Base-by-base conservation (phyloP, 1,140 invertebrate genomes). In the Orius laevigatus region DNA sequence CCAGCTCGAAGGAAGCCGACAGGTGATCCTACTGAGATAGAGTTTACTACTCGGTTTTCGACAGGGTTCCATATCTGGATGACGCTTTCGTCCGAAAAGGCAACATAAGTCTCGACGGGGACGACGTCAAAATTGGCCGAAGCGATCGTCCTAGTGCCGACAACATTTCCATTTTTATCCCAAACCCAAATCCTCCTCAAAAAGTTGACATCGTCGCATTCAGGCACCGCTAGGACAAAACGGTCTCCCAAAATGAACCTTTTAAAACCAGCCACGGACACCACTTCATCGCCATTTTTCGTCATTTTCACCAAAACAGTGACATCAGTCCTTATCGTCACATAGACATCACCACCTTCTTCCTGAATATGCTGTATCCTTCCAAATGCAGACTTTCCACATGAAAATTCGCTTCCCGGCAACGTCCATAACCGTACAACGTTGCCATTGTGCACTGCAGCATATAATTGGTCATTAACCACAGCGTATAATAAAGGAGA, bases 131-230 rank as follows among this genome's bases (percentile, higher is more conserved):
- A 42, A 18, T 16, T 16, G 3, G 12, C 3, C 3, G 25, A 4
- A 4, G 25, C 25, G 3, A 42, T 42, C 12, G 40, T 42, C 5
- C 15, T 14, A 4, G 40, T 42, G 2, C 12, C 40, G 40, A 42
- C 4, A 11, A 18, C 12, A 4, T 19, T 16, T 5, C 12, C 10
- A 11, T 19, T 19, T 42, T 42, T 42, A 5, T 42, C 11, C 10
- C 18, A 42, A 15, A 42, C 40, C 40, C 40, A 42, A 42, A 42
- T 42, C 18, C 40, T 42, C 18, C 18, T 42, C 40, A 42, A 16
- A 25, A 25, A 25, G 10, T 14, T 16, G 5, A 42, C 40, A 18
- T 42, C 40, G 4, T 18, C 40, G 10, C 12, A 18, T 42, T 14
- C 14, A 2, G 40, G 40, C 4, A 42, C 4, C 10, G 40, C 40